Evolutionary conservation across 2,113 vertebrate species (phyloP).

Genomic region (Lethenteron reissneri): DNA sequence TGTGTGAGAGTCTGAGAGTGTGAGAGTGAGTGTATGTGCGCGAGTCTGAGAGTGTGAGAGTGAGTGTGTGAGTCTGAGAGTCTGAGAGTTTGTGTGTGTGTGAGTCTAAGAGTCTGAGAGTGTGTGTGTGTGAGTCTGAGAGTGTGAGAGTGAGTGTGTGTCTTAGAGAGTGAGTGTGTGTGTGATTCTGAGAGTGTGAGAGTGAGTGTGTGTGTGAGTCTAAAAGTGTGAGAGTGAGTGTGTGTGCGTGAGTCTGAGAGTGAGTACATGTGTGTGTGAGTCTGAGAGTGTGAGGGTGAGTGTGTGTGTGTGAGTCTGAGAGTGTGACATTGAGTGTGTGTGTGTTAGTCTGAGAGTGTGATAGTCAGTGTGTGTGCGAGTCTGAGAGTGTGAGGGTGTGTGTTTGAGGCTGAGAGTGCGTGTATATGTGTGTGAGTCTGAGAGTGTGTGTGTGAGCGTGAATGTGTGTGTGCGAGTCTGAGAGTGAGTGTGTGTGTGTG

Average conservation of each 20-base stretch:
- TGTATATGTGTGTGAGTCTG: background rate
- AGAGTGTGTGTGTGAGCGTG: background rate
- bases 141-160: background rate
- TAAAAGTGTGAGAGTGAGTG: background rate
- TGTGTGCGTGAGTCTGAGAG: background rate
- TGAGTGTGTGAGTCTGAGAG: background rate
- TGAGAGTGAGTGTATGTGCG: conserved; percentile 1
- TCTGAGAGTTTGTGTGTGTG: background rate
- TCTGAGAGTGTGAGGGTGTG: background rate
- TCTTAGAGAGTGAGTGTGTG: background rate
- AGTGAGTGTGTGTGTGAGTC: background rate
- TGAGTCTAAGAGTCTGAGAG: background rate
- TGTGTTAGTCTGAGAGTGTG: background rate
- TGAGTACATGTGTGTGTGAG: background rate
- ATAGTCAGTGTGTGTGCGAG: background rate
- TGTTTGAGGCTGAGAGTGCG: background rate
- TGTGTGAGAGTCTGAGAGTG: background rate
- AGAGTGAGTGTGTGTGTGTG: background rate
- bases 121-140: background rate
- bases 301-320: background rate
- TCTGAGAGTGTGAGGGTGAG: background rate
- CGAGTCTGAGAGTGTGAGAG: background rate
- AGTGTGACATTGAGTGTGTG: background rate
- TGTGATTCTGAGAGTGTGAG: background rate
- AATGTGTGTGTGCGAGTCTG: background rate